A percentile compares a stretch with the other conserved stretches of the same genome.
These are phyloP conservation scores for Trogon surrucura DNA, from an alignment of 2,113 vertebrate species.

Conservation along the genomic window DNA sequence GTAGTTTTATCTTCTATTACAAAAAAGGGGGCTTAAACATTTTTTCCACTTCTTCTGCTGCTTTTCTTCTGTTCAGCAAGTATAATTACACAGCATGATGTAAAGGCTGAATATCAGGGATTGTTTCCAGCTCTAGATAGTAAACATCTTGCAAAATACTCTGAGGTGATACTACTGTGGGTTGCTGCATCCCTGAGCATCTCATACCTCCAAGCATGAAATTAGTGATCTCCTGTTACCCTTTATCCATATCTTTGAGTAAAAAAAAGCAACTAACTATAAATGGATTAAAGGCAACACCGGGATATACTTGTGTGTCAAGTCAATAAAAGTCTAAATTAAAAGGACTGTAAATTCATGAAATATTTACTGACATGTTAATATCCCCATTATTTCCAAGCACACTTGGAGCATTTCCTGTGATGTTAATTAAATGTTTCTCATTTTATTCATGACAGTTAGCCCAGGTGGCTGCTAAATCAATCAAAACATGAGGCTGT, in stretches of 20 bases:
- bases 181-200: not conserved
- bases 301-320: not conserved
- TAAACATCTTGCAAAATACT: not conserved
- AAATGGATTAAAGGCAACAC: conserved; percentile 31
- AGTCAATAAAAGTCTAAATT: conserved; percentile 16
- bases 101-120: not conserved
- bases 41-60: not conserved
- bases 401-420: conserved; percentile 31
- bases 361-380: conserved; percentile 40
- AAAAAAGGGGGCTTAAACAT: not conserved
- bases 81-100: not conserved
- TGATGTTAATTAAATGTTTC: conserved; percentile 20
- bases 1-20: not conserved
- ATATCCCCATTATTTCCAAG: not conserved
- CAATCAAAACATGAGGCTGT: not conserved
- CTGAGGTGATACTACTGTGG: not conserved
- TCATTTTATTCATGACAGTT: not conserved
- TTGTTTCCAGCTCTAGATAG: not conserved
- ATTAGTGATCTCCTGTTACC: not conserved
- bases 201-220: not conserved
- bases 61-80: not conserved
- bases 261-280: not conserved
- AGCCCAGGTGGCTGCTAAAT: conserved; percentile 11
- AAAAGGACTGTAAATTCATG: conserved; percentile 22
- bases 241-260: not conserved